These are phyloP conservation scores for Trematocara marginatum DNA, from an alignment of 2,113 vertebrate genomes.

Conservation along the genomic window DNA sequence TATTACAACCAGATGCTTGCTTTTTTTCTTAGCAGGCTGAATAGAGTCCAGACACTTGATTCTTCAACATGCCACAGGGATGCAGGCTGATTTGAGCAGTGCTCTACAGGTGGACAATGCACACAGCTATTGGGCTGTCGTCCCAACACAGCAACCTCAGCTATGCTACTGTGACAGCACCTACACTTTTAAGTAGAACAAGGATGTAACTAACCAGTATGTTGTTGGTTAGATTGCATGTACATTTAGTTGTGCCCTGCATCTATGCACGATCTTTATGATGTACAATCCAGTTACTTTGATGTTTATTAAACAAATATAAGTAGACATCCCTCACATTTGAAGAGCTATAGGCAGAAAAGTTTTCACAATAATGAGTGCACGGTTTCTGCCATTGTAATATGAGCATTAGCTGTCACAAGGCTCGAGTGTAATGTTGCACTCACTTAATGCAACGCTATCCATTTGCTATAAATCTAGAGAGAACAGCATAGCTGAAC, in stretches of 20 bases:
- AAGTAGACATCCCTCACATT: neutral
- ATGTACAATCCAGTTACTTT: neutral
- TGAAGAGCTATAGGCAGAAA: neutral
- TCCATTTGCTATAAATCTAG: neutral
- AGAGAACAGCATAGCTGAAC: neutral
- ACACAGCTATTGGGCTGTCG: neutral
- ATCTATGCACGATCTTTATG: neutral
- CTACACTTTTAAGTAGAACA: neutral
- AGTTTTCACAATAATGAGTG: neutral
- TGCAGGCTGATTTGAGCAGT: neutral
- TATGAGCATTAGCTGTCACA: neutral
- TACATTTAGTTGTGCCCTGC: neutral
- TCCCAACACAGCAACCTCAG: neutral
- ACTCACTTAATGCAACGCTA: neutral
- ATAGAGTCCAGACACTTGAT: constrained; percentile 50
- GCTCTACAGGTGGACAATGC: constrained; percentile 3
- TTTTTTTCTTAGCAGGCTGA: neutral
- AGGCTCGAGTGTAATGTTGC: neutral
- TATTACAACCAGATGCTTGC: constrained; percentile 54
- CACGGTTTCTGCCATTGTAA: neutral
- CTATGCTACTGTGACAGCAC: neutral
- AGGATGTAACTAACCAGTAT: neutral
- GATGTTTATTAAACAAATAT: neutral
- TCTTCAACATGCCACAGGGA: neutral
- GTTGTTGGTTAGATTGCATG: neutral